A percentile compares a stretch with the other conserved stretches of the same genome.
These are phyloP conservation scores for Orestias chungarensis DNA, from an alignment of 2,797 vertebrate species.

Conservation along the genomic window DNA sequence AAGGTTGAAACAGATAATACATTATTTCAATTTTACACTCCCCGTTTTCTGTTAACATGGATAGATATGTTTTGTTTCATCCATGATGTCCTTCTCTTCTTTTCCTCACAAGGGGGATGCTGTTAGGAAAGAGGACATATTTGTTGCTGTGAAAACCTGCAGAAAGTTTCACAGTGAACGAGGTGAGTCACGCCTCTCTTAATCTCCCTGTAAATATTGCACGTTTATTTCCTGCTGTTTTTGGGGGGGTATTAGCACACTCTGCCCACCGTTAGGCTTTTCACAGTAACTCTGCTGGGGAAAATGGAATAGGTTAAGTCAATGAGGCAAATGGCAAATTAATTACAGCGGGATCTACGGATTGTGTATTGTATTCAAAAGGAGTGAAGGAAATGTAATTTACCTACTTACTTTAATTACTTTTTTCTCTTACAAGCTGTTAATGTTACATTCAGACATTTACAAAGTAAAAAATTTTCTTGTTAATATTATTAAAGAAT, in stretches of 20 bases:
- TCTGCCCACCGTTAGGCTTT: constrained; percentile 19
- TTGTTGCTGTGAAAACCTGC: constrained; percentile 97
- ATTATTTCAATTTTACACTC: not conserved
- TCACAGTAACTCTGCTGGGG: constrained; percentile 21
- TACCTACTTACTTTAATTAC: constrained; percentile 53
- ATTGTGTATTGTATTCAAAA: constrained; percentile 26
- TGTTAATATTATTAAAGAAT: constrained; percentile 40
- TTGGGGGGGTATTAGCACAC: constrained; percentile 8
- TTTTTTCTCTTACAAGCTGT: constrained; percentile 34
- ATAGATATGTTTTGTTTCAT: constrained; percentile 19
- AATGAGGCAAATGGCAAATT: constrained; percentile 38
- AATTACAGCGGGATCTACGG: constrained; percentile 25
- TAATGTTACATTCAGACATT: constrained; percentile 33
- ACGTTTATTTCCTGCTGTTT: constrained; percentile 20
- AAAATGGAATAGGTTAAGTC: constrained; percentile 26
- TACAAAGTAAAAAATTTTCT: constrained; percentile 34
- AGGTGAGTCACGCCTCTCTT: constrained; percentile 82
- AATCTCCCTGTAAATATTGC: constrained; percentile 11
- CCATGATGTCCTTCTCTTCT: constrained; percentile 22
- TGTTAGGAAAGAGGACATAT: constrained; percentile 87
- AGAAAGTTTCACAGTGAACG: constrained; percentile 92
- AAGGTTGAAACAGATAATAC: constrained; percentile 12
- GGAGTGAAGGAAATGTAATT: constrained; percentile 34
- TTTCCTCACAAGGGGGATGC: constrained; percentile 83
- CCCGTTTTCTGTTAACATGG: not conserved